Evolutionary conservation across 2,113 vertebrate species (phyloP), one percentile per base, ranked within the genome.

Genomic region (Dipodomys ordii): DNA sequence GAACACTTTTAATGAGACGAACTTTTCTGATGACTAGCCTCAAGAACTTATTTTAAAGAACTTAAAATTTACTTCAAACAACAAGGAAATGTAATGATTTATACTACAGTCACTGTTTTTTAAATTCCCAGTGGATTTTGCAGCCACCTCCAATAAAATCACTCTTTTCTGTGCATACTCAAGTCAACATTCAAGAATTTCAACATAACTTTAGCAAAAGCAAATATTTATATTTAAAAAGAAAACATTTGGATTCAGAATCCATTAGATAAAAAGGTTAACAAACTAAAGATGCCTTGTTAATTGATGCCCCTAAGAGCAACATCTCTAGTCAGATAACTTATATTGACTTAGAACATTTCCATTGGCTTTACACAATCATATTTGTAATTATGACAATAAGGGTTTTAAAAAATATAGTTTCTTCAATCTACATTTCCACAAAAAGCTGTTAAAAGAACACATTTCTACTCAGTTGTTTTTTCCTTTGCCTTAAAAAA

Each of bases 391-490:
- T 87, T 83, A 82, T 49, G 79, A 83, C 83, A 95, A 80, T 77
- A 92, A 78, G 46, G 20, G 32, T 84, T 83, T 82, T 25, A 1
- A 86, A 93, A 90, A 91, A 81, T 28, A 71, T 86, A 16, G 32
- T 92, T 74, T 86, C 83, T 87, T 94, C 89, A 80, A 92, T 92
- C 89, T 90, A 35, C 57, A 73, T 92, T 92, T 86, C 57, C 89
- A 94, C 35, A 90, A 89, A 95, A 91, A 74, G 28, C 84, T 87
- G 39, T 95, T 94, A 88, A 96, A 96, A 96, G 90, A 69, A 74
- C 60, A 95, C 84, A 93, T 87, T 96, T 95, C 77, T 95, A 62
- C 69, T 95, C 49, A 94, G 95, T 96, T 97, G 95, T 95, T 97
- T 97, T 96, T 97, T 82, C 93, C 94, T 97, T 97, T 95, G 46